Evolutionary conservation across 2,797 vertebrate species (phyloP), one percentile per base, ranked within the genome.

Genomic region (Kryptopterus vitreolus): DNA sequence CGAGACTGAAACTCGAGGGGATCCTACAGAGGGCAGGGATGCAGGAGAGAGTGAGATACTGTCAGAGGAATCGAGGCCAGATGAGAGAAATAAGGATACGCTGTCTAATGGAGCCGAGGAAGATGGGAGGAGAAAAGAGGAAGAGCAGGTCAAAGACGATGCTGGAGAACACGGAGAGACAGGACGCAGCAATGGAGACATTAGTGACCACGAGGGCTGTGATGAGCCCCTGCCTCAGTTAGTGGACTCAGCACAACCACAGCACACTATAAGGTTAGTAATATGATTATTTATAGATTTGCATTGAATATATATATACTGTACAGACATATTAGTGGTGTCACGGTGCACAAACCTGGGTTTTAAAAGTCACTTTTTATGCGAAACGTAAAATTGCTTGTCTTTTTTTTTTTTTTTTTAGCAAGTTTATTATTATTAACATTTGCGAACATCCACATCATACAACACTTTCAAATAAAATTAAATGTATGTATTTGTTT

Each of bases 211-310:
- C 76, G 59, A 71, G 35, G 59, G 48, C 71, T 72, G 78, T 50
- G 79, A 84, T 69, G 63, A 59, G 20, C 61, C 61, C 29, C 76
- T 12, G 3, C 70, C 48, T 53, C 57, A n/a, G 76, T 81, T 76
- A 77, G 86, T 87, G 52, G 84, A 88, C 73, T 74, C 61, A 80
- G 53, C 80, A 68, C 84, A 83, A 52, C 79, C 82, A 72, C 82
- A 71, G 79, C 87, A 82, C 70, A 79, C 83, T 79, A 87, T 82
- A 66, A 90, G 89, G 88, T 89, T 76, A 78, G 85, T 73, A 61
- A 69, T 61, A 69, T 79, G 50, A 81, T 79, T 61, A 61, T 66
- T n/a, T 58, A 65, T 20, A 66, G 46, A 76, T 66, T 58, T 52
- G 53, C 35, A 7, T 43, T 43, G 38, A n/a, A n/a, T 43, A 43